These are phyloP conservation scores for Sceloporus tristichus DNA, from an alignment of 2,113 vertebrate genomes.

Conservation along the genomic window DNA sequence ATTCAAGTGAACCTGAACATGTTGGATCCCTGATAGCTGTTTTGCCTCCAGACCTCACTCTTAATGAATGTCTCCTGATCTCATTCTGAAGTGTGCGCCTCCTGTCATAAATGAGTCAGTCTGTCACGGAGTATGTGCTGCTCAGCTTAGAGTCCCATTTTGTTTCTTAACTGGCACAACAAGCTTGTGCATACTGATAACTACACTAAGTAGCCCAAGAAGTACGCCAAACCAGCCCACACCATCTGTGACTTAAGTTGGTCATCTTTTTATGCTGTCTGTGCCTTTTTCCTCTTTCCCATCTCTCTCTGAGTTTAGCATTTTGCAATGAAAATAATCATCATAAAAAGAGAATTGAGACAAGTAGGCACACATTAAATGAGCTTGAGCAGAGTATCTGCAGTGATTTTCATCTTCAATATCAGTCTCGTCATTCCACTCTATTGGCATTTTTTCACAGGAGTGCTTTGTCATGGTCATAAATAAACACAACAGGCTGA, in stretches of 20 bases:
- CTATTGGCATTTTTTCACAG: conserved; percentile 56
- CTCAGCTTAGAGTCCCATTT: conserved; percentile 52
- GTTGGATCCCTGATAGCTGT: not conserved
- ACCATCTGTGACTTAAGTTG: conserved; percentile 71
- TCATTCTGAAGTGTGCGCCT: not conserved
- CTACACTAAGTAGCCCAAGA: conserved; percentile 58
- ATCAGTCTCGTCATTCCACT: conserved; percentile 70
- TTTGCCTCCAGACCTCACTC: conserved; percentile 5
- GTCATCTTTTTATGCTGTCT: conserved; percentile 52
- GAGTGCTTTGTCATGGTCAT: conserved; percentile 56
- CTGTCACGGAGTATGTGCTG: conserved; percentile 48
- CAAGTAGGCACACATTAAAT: conserved; percentile 77
- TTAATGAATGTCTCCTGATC: conserved; percentile 35
- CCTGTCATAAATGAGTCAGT: conserved; percentile 43
- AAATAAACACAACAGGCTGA: conserved; percentile 66
- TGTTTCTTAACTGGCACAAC: conserved; percentile 54
- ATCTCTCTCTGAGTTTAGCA: conserved; percentile 53
- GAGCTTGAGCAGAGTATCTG: conserved; percentile 69
- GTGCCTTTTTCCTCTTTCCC: conserved; percentile 46
- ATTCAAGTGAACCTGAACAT: not conserved
- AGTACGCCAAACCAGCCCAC: conserved; percentile 62
- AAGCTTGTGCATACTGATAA: conserved; percentile 55
- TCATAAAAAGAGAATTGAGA: conserved; percentile 73
- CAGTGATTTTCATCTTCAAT: conserved; percentile 68
- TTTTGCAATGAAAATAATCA: conserved; percentile 53